Conservation (phyloP, 2,113 vertebrate genomes). For the Myiozetetes cayanensis region DNA sequence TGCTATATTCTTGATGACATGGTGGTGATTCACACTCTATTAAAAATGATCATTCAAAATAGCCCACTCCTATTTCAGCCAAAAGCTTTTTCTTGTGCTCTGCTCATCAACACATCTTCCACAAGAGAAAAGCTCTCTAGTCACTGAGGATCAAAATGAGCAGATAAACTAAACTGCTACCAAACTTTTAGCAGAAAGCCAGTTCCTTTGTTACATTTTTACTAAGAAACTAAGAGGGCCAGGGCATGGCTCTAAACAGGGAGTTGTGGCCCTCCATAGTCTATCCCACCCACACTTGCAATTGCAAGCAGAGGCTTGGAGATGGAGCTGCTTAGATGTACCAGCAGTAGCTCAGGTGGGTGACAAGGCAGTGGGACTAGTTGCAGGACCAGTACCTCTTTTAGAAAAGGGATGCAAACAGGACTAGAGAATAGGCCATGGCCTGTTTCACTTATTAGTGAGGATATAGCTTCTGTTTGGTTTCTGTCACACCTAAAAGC, state of each 20-base stretch:
- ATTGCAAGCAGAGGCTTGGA: neutral
- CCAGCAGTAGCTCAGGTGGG: neutral
- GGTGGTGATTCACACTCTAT: neutral
- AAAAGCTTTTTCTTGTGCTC: neutral
- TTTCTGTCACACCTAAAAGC: neutral
- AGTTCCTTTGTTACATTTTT: neutral
- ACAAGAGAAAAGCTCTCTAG: neutral
- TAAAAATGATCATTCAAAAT: slow-evolving; percentile 20
- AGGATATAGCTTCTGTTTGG: neutral
- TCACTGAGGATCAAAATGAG: neutral
- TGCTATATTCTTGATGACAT: neutral
- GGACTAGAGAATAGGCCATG: neutral
- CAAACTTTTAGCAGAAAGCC: neutral
- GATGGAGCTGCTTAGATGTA: neutral
- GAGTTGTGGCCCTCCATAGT: neutral
- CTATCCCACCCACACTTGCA: neutral
- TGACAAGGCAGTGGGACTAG: neutral
- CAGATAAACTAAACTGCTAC: neutral
- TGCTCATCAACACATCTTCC: neutral
- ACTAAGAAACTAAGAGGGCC: neutral
- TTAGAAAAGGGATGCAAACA: neutral
- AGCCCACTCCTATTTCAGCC: neutral
- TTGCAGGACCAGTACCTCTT: neutral
- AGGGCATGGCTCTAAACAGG: neutral
- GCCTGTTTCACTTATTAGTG: neutral